Base-by-base conservation (phyloP, 92 coral and sea anemone genomes). In the Actinernus sp. region DNA sequence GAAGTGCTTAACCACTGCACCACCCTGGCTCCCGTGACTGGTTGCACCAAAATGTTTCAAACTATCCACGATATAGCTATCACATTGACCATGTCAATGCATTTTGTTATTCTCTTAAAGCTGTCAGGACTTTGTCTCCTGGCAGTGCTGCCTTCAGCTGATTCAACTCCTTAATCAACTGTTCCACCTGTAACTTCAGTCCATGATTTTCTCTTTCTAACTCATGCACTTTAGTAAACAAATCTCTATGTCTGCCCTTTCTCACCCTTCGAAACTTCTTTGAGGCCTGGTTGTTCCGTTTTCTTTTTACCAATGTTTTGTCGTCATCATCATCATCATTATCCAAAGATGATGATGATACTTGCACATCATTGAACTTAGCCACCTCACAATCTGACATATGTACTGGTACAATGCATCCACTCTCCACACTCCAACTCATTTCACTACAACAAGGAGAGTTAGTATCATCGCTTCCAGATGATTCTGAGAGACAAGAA, bases 231-330 rank as follows among this genome's bases (percentile, higher is more conserved):
- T 59, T 80, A 10, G 77, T 81, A 81, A 90, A 90, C 68, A 90
- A 53, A 3, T 85, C 78, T 50, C 68, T 61, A 30, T 75, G 92
- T 55, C 68, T 90, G 50, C 81, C 79, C 49, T 85, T 90, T 50
- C 79, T 81, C 23, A 56, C 53, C 28, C 68, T 84, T 48, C 97
- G 75, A 48, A 90, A 90, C 80, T 90, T 90, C 58, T 69, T 85
- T 18, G 97, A 90, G 7, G 97, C 97, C 49, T 90, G 40, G 31
- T 90, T 90, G 50, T 90, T 90, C 28, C 97, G 50, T 4, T 68
- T 63, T 45, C 92, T 81, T 66, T 90, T 90, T 32, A 64, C 88
- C 40, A 41, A 36, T 3, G 33, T 26, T 56, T 75, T 83, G 48
- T 55, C 65, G 36, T 64, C 84, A 28, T 75, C 85, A 71, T 58